These are phyloP conservation scores for Oreotragus oreotragus DNA, from an alignment of 2,113 vertebrate species.

Conservation along the genomic window DNA sequence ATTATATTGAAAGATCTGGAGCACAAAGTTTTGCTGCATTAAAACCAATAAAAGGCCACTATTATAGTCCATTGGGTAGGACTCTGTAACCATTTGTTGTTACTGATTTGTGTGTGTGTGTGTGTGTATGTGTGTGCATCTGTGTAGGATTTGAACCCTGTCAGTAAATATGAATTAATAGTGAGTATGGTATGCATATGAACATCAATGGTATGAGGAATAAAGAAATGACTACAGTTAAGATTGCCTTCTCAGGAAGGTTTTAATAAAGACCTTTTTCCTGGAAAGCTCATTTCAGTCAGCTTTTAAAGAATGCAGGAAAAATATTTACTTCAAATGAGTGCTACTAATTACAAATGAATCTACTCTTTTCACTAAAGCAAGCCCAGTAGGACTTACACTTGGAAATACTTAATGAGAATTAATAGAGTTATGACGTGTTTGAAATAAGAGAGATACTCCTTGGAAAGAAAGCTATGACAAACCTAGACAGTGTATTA, in stretches of 20 bases:
- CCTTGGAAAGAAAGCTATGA: neutral
- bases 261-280: neutral
- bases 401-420: neutral
- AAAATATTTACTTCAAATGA: neutral
- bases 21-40: neutral
- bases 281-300: neutral
- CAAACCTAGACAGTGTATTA: neutral
- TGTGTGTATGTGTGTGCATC: neutral
- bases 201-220: neutral
- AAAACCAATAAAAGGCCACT: neutral
- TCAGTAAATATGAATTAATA: neutral
- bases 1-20: neutral
- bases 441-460: neutral
- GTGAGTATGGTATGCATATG: neutral
- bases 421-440: neutral
- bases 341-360: neutral
- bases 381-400: neutral
- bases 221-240: neutral
- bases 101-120: neutral
- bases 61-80: too few species aligned
- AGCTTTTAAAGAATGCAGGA: neutral
- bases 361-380: neutral
- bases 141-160: too few species aligned
- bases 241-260: neutral
- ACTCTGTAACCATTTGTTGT: neutral